These are phyloP conservation scores for Lamprotornis superbus DNA, from an alignment of 2,113 vertebrate species.

Conservation along the genomic window DNA sequence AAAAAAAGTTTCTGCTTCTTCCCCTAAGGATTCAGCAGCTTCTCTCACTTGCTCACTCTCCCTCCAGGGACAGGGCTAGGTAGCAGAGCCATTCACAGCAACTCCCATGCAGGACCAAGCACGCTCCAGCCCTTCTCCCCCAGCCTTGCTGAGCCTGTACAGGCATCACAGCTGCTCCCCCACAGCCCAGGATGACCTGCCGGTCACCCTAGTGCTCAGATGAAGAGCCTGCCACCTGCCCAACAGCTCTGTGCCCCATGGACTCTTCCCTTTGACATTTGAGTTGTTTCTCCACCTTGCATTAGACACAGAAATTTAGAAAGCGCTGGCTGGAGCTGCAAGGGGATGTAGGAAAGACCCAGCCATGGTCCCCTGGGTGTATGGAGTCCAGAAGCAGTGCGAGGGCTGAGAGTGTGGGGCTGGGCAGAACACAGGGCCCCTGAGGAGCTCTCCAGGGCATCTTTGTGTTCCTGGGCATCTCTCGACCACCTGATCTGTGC, in stretches of 20 bases:
- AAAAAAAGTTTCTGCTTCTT: constrained; percentile 75
- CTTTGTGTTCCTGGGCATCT: not conserved
- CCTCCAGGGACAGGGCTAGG: constrained; percentile 43
- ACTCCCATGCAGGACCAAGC: constrained; percentile 48
- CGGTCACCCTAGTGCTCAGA: not conserved
- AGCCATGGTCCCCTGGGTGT: not conserved
- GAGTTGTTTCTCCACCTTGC: constrained; percentile 9
- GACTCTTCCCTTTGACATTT: constrained; percentile 36
- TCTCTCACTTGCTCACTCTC: constrained; percentile 54
- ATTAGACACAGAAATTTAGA: constrained; percentile 1
- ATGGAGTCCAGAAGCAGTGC: not conserved
- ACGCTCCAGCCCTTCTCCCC: constrained; percentile 39
- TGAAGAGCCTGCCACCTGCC: not conserved
- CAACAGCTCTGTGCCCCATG: not conserved
- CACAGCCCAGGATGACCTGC: not conserved
- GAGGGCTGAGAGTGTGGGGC: not conserved
- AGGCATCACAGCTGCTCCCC: constrained; percentile 22
- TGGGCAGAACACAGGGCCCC: not conserved
- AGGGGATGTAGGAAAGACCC: not conserved
- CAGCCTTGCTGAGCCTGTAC: not conserved
- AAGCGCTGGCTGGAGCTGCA: constrained; percentile 3
- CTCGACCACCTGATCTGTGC: not conserved
- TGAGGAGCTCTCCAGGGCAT: not conserved
- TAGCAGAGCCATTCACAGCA: constrained; percentile 70
- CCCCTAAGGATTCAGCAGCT: constrained; percentile 69